Evolutionary conservation across 2,888 invertebrate genomes (phyloP).

Genomic region (Himalopsyche anomala): DNA sequence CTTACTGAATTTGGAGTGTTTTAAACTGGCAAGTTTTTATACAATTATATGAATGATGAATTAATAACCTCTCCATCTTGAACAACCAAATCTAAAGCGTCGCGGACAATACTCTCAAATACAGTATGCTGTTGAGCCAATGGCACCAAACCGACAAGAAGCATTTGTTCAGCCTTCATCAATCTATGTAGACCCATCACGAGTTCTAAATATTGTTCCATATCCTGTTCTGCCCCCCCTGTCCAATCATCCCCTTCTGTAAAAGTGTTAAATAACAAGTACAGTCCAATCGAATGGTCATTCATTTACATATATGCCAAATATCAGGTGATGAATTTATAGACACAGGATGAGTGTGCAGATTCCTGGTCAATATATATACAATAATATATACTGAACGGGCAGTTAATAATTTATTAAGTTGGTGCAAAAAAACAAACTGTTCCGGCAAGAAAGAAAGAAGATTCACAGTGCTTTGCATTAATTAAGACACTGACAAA

Average conservation of each 20-base stretch:
- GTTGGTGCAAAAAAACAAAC: no score
- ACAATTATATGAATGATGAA: no score
- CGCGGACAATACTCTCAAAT: conserved; percentile 88
- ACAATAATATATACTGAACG: no score
- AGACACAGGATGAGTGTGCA: no score
- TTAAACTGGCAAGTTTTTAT: neutral
- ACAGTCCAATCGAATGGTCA: neutral
- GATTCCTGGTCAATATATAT: neutral
- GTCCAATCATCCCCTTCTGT: conserved; percentile 65
- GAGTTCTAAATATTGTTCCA: conserved; percentile 89
- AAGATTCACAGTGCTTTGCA: neutral
- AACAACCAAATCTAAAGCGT: conserved; percentile 90
- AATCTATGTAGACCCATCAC: conserved; percentile 89
- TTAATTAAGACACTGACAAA: no score
- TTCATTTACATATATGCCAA: neutral
- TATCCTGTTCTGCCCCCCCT: conserved; percentile 84
- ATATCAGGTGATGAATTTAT: neutral
- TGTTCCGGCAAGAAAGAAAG: no score
- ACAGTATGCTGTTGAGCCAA: conserved; percentile 88
- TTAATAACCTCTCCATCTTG: conserved; percentile 87
- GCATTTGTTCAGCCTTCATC: conserved; percentile 90
- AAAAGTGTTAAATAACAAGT: conserved; percentile 28
- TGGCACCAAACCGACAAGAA: conserved; percentile 91
- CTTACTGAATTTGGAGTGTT: conserved; percentile 8
- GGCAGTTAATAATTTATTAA: no score